Evolutionary conservation across 2,888 invertebrate species (phyloP).

Genomic region (Eupithecia insigniata): DNA sequence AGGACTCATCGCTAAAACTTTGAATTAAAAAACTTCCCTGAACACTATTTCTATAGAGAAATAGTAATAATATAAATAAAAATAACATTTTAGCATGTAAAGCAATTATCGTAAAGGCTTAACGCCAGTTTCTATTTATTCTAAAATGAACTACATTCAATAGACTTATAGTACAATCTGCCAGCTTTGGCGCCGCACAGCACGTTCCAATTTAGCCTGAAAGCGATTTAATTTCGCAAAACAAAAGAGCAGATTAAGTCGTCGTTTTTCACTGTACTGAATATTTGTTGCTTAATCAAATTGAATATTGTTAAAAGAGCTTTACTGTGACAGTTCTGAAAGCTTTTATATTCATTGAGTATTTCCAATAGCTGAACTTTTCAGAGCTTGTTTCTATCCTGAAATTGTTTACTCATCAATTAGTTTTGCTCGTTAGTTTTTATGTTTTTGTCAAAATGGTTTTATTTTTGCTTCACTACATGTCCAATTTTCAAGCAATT

Average conservation of each 20-base stretch:
- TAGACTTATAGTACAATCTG: slow-evolving; percentile 25
- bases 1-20: neutral
- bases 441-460: neutral
- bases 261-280: slow-evolving; percentile 54
- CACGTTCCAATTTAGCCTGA: slow-evolving; percentile 68
- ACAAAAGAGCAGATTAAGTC: slow-evolving; percentile 71
- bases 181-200: slow-evolving; percentile 34
- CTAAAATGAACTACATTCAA: slow-evolving; percentile 10
- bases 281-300: slow-evolving; percentile 47
- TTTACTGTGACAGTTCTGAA: slow-evolving; percentile 33
- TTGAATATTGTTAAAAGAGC: slow-evolving; percentile 42
- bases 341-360: slow-evolving; percentile 8
- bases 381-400: neutral
- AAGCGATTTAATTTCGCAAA: slow-evolving; percentile 73
- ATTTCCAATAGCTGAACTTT: neutral
- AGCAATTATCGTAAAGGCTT: neutral
- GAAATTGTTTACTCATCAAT: neutral
- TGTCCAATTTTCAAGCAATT: neutral
- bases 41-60: neutral
- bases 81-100: neutral
- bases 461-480: neutral
- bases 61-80: neutral
- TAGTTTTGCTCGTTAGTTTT: neutral
- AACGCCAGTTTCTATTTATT: slow-evolving; percentile 5
- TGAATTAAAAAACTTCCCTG: neutral